Percentiles rank a stretch among this genome's conserved stretches.
These are phyloP conservation scores for Episyrphus balteatus DNA, from an alignment of 1,140 invertebrate genomes.

Conservation along the genomic window DNA sequence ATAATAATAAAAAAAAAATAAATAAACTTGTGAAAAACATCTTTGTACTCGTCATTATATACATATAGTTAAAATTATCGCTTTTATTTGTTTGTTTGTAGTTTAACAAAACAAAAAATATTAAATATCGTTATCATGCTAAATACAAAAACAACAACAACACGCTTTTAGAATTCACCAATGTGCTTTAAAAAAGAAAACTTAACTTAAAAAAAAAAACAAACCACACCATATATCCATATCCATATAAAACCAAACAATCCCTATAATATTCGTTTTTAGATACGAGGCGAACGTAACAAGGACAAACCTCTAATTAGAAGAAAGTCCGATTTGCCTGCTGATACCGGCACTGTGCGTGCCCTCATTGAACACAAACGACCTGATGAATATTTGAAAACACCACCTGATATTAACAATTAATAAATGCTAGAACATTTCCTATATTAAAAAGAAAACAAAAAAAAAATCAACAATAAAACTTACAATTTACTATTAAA, in stretches of 20 bases:
- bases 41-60: no score
- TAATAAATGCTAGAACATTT: slow-evolving; percentile 10
- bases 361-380: slow-evolving; percentile 86
- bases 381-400: slow-evolving; percentile 74
- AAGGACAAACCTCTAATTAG: slow-evolving; percentile 78
- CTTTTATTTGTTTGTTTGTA: no score
- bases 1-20: no score
- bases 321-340: slow-evolving; percentile 88
- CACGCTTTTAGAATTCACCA: not conserved
- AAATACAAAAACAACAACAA: not conserved
- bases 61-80: no score
- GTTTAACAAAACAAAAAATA: no score
- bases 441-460: no score
- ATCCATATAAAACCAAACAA: not conserved
- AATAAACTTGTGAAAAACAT: no score
- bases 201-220: not conserved
- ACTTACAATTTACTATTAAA: no score
- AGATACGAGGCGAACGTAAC: slow-evolving; percentile 41
- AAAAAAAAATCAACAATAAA: no score
- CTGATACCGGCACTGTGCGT: slow-evolving; percentile 79
- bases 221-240: not conserved
- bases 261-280: slow-evolving; percentile 13
- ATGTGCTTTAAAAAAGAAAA: not conserved
- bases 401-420: slow-evolving; percentile 55
- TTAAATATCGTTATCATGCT: no score